Conservation (phyloP, 2,113 vertebrate species). For the Arizona elegans region DNA sequence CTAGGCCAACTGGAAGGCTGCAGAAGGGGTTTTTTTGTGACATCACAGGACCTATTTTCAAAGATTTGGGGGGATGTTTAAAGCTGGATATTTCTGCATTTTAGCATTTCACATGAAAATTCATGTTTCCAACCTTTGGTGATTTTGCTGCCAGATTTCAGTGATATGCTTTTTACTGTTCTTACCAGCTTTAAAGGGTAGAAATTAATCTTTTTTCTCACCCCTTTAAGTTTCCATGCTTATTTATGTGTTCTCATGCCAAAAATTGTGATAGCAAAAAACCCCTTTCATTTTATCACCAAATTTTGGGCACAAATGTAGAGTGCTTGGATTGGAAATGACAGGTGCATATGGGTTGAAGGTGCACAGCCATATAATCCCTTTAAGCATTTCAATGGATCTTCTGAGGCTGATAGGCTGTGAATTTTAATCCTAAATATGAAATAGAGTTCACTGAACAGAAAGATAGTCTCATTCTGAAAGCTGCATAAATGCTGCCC, state of each 20-base stretch:
- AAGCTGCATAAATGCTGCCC: neutral
- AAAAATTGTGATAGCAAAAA: neutral
- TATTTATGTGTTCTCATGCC: neutral
- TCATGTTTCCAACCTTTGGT: neutral
- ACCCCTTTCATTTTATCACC: neutral
- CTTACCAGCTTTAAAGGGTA: neutral
- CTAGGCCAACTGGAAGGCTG: neutral
- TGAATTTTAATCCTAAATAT: neutral
- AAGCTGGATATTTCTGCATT: neutral
- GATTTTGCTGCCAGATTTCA: neutral
- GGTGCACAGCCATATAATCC: neutral
- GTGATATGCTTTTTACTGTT: neutral
- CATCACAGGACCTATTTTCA: neutral
- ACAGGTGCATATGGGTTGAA: neutral
- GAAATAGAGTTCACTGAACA: neutral
- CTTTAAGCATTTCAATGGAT: neutral
- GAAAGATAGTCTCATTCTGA: neutral
- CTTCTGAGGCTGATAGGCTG: neutral
- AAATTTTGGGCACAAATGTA: neutral
- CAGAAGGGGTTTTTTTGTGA: neutral
- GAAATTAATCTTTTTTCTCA: neutral
- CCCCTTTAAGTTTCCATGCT: neutral
- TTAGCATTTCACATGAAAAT: neutral
- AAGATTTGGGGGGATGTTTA: neutral
- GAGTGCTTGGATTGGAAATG: neutral